Percentiles rank a stretch among this genome's conserved stretches.
These are phyloP conservation scores for Heliothis subflexa DNA, from an alignment of 1,140 invertebrate species.

Conservation along the genomic window DNA sequence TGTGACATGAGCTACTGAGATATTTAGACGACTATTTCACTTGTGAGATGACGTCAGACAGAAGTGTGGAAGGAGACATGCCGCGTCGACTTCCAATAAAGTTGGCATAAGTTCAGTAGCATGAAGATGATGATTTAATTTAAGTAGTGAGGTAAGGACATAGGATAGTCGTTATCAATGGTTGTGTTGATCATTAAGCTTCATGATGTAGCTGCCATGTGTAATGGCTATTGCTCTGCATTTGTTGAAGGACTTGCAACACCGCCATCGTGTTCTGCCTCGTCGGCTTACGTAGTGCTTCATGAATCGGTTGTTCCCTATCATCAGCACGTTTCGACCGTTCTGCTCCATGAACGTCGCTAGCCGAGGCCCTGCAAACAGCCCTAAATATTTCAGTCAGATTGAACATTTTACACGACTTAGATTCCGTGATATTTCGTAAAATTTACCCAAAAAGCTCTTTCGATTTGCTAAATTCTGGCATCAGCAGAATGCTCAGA, in stretches of 20 bases:
- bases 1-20: too few species aligned
- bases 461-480: too few species aligned
- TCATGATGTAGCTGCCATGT: constrained; percentile 60
- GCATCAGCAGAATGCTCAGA: too few species aligned
- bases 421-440: too few species aligned
- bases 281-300: constrained; percentile 67
- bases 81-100: too few species aligned
- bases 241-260: constrained; percentile 69
- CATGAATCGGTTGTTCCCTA: constrained; percentile 68
- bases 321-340: constrained; percentile 65
- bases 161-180: constrained; percentile 50
- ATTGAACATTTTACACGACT: neutral
- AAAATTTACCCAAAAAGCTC: too few species aligned
- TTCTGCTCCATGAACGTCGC: constrained; percentile 56
- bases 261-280: constrained; percentile 72
- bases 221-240: constrained; percentile 75
- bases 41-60: too few species aligned
- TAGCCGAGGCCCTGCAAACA: constrained; percentile 1
- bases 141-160: too few species aligned
- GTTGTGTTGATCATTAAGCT: constrained; percentile 72
- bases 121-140: neutral
- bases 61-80: too few species aligned
- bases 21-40: too few species aligned
- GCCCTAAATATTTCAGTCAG: neutral
- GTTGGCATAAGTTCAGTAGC: too few species aligned